A percentile compares a stretch with the other conserved stretches of the same genome.
Evolutionary conservation across 2,888 invertebrate species (phyloP).

Genomic region (Chaitophorus viminalis): DNA sequence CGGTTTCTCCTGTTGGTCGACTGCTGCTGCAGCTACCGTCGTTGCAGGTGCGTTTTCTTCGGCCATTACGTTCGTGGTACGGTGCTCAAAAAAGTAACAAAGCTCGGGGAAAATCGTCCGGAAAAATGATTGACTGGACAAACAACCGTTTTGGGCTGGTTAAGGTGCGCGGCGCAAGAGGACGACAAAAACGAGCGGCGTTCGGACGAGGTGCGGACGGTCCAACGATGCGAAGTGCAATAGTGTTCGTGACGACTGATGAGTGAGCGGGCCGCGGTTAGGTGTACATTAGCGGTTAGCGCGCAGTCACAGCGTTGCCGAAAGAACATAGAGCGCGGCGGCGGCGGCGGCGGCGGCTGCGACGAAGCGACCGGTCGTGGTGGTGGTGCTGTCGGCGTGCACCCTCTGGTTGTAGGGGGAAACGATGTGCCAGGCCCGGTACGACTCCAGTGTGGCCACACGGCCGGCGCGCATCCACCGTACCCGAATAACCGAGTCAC

Average conservation of each 20-base stretch:
- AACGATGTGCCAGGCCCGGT: neutral
- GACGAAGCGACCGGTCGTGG: slow-evolving; percentile 1
- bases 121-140: neutral
- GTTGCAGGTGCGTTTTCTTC: slow-evolving; percentile 41
- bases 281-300: slow-evolving; percentile 32
- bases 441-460: slow-evolving; percentile 16
- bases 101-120: neutral
- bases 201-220: neutral
- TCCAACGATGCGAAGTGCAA: slow-evolving; percentile 2
- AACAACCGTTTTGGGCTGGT: neutral
- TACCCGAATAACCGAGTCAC: neutral
- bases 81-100: neutral
- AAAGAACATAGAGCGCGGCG: slow-evolving; percentile 34
- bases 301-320: slow-evolving; percentile 53
- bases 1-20: slow-evolving; percentile 65
- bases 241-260: too few relatives aligned
- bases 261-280: too few relatives aligned
- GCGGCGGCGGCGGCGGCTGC: slow-evolving; percentile 4
- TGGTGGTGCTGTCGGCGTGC: slow-evolving; percentile 5
- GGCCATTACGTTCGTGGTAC: neutral
- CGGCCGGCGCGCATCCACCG: neutral
- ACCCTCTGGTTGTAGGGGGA: slow-evolving; percentile 19
- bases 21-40: neutral
- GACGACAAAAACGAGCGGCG: neutral
- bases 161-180: neutral